These are phyloP conservation scores for Phrynocephalus forsythii DNA, from an alignment of 2,797 vertebrate species.

Conservation along the genomic window DNA sequence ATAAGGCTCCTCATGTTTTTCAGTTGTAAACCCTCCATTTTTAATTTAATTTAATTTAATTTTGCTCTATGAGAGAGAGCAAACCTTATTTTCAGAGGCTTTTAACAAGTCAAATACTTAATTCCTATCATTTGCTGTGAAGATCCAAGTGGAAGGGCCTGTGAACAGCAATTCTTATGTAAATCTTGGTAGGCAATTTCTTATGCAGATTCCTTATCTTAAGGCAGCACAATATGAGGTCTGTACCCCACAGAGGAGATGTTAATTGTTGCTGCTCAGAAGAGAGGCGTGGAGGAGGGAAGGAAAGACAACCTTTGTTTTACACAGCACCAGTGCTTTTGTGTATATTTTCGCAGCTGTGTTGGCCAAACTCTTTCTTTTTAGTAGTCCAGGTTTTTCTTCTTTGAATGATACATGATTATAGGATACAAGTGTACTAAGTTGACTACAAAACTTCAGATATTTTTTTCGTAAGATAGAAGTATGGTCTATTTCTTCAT, in stretches of 20 bases:
- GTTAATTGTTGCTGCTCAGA: constrained; percentile 45
- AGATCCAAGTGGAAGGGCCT: constrained; percentile 65
- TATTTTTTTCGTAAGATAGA: constrained; percentile 67
- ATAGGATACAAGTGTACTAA: constrained; percentile 56
- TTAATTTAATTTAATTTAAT: constrained; percentile 9
- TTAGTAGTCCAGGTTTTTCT: neutral
- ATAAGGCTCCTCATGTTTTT: constrained; percentile 51
- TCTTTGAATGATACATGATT: constrained; percentile 55
- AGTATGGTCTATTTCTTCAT: constrained; percentile 38
- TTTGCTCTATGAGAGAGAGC: constrained; percentile 58
- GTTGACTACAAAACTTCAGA: constrained; percentile 57
- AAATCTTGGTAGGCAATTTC: constrained; percentile 76
- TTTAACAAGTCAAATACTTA: constrained; percentile 79
- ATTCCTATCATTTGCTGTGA: constrained; percentile 73
- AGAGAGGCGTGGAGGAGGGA: constrained; percentile 7
- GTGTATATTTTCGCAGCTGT: constrained; percentile 59
- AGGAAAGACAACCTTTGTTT: constrained; percentile 35
- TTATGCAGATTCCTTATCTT: constrained; percentile 76
- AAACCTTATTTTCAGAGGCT: constrained; percentile 73
- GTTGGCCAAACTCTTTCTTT: constrained; percentile 42
- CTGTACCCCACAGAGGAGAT: constrained; percentile 53
- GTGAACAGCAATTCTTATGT: constrained; percentile 72
- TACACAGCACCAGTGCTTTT: constrained; percentile 51
- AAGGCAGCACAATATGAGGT: constrained; percentile 39
- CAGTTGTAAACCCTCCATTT: constrained; percentile 71